These are phyloP conservation scores for Anableps anableps DNA, from an alignment of 2,797 vertebrate genomes.

Conservation along the genomic window DNA sequence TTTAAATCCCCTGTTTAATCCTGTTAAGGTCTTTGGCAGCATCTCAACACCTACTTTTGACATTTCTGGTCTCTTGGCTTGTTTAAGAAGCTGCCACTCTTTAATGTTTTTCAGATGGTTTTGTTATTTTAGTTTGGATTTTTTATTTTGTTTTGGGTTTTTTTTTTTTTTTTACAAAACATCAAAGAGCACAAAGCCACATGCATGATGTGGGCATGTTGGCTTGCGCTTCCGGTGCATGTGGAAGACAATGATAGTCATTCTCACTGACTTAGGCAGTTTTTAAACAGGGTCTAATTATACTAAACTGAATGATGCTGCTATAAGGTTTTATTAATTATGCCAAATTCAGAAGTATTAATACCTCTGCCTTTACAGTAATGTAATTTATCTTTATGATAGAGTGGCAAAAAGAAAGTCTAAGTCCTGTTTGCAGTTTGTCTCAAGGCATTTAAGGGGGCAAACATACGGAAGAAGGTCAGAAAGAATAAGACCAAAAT, in stretches of 20 bases:
- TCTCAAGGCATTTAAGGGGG: too few relatives aligned
- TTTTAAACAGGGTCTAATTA: conserved; percentile 34
- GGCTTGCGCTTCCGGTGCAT: neutral
- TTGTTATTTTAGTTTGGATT: conserved; percentile 13
- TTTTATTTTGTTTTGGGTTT: neutral
- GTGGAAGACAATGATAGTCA: conserved; percentile 34
- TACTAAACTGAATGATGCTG: conserved; percentile 27
- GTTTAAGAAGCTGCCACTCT: conserved; percentile 30
- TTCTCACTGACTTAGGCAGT: conserved; percentile 39
- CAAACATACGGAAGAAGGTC: too few relatives aligned
- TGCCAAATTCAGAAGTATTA: too few relatives aligned
- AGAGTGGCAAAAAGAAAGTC: too few relatives aligned
- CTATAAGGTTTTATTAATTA: conserved; percentile 23
- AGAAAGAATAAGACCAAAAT: too few relatives aligned
- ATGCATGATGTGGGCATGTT: conserved; percentile 19
- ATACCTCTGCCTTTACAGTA: too few relatives aligned
- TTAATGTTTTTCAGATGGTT: conserved; percentile 30
- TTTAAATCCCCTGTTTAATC: conserved; percentile 42
- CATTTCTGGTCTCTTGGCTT: conserved; percentile 41
- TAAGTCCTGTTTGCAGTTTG: too few relatives aligned
- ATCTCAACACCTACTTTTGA: conserved; percentile 38
- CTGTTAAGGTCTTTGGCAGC: conserved; percentile 44
- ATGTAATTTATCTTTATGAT: too few relatives aligned
- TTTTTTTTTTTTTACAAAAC: neutral
- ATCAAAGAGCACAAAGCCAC: conserved; percentile 13